Base-by-base conservation (phyloP, 2,113 vertebrate species). In the Salvelinus alpinus region DNA sequence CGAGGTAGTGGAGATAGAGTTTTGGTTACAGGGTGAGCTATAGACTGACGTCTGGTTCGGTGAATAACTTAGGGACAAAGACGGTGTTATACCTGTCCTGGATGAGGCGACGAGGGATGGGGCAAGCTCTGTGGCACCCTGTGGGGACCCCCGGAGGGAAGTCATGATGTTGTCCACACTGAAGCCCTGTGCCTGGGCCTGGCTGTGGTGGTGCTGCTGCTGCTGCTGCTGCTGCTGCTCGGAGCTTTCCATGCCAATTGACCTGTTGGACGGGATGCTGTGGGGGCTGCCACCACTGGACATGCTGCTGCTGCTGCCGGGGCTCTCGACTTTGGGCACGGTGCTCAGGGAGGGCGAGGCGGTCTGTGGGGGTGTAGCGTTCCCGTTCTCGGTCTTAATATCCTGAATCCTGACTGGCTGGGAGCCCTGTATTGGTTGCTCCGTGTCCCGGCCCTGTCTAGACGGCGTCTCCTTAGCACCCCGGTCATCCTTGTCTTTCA, bases 131-230 rank as follows among this genome's bases (percentile, higher is more conserved):
- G 86, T 84, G 20, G 92, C 83, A 68, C 91, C 91, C 80, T 96
- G 96, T 1, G 96, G 96, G 51, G 96, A 97, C 31, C 95, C 95
- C 76, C 96, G 91, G n/a, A 97, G 92, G 47, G 96, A 96, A 34
- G 96, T 97, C 95, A 98, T 97, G 89, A 98, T 97, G 91, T 96
- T 97, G 93, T 98, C 96, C 85, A 98, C 96, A 87, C 96, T 98
- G 92, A 98, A 98, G 85, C 96, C 95, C 73, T 95, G 94, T 69
- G 91, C 89, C 1, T 91, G 82, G 79, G 89, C 88, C 84, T 95
- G 96, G 65, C 16, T 89, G 54, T 89, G 87, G 31, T 85, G 90
- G 27, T 92, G 93, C 70, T 62, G 89, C 34, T 88, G 87, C 24
- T 85, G 27, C 27, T 27, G 93, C 73, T 60, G 89, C 34, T 88